These are phyloP conservation scores for Pipa parva DNA, from an alignment of 2,113 vertebrate genomes.

Conservation along the genomic window DNA sequence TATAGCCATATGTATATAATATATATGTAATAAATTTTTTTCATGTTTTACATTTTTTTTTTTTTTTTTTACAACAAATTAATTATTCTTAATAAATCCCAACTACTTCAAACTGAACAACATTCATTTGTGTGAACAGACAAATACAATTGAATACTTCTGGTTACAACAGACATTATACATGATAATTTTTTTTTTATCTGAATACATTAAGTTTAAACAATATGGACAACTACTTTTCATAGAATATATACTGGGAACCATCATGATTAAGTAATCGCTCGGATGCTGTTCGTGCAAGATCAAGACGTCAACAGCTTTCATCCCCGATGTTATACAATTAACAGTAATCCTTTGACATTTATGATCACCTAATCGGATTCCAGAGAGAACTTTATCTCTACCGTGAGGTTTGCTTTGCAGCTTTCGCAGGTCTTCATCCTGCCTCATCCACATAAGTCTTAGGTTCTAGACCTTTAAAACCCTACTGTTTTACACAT, in stretches of 20 bases:
- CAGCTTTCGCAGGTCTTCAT: not conserved
- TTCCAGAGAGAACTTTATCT: not conserved
- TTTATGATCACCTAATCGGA: not conserved
- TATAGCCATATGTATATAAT: constrained; percentile 27
- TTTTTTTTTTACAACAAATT: constrained; percentile 62
- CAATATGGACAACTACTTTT: constrained; percentile 58
- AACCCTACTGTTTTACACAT: not conserved
- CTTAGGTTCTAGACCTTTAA: not conserved
- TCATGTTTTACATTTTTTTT: constrained; percentile 12
- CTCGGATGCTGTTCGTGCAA: constrained; percentile 53
- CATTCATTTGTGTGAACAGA: constrained; percentile 79
- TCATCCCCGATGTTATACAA: constrained; percentile 57
- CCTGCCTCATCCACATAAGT: not conserved
- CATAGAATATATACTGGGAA: constrained; percentile 53
- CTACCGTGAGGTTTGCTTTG: no score
- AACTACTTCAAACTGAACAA: constrained; percentile 82
- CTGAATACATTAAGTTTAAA: constrained; percentile 60
- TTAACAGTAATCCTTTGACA: not conserved
- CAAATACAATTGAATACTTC: constrained; percentile 72
- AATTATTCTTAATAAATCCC: constrained; percentile 73
- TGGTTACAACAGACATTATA: constrained; percentile 63
- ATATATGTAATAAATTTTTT: constrained; percentile 40
- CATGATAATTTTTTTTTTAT: constrained; percentile 47
- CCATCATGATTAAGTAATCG: constrained; percentile 53
- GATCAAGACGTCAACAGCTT: constrained; percentile 52